Evolutionary conservation across 2,113 vertebrate genomes (phyloP).

Genomic region (Trinectes maculatus): DNA sequence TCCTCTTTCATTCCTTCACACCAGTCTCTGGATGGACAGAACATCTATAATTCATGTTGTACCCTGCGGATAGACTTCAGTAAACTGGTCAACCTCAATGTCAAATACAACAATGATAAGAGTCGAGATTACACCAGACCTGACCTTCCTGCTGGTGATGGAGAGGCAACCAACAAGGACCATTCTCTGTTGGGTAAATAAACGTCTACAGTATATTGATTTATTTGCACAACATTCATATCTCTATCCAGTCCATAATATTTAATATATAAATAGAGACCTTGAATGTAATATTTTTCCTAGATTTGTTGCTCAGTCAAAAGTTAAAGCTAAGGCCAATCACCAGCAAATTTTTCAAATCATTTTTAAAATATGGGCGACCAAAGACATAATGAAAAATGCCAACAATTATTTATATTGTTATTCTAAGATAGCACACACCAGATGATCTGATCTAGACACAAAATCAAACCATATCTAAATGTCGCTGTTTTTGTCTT

Average conservation of each 20-base stretch:
- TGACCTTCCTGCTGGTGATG: constrained; percentile 95
- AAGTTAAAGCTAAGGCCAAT: no score
- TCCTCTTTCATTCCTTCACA: constrained; percentile 29
- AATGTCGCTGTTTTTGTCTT: constrained; percentile 55
- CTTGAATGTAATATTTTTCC: no score
- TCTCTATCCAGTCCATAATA: neutral
- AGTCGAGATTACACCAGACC: constrained; percentile 98
- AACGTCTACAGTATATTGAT: neutral
- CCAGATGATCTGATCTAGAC: no score
- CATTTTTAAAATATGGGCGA: no score
- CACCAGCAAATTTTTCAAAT: neutral
- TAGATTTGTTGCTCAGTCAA: no score
- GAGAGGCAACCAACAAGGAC: constrained; percentile 93
- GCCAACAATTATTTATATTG: no score
- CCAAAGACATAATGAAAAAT: no score
- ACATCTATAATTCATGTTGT: constrained; percentile 99
- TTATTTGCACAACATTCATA: constrained; percentile 1
- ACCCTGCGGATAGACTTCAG: constrained; percentile 98
- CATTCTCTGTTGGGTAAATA: constrained; percentile 91
- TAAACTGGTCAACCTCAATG: constrained; percentile 98
- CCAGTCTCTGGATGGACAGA: constrained; percentile 97
- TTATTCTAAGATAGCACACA: no score
- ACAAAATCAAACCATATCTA: no score
- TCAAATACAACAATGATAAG: constrained; percentile 99
- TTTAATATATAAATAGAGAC: no score